phyloP scores from a whole-genome alignment of 1,140 invertebrate genomes.

The Bombus haemorrhoidalis region DNA sequence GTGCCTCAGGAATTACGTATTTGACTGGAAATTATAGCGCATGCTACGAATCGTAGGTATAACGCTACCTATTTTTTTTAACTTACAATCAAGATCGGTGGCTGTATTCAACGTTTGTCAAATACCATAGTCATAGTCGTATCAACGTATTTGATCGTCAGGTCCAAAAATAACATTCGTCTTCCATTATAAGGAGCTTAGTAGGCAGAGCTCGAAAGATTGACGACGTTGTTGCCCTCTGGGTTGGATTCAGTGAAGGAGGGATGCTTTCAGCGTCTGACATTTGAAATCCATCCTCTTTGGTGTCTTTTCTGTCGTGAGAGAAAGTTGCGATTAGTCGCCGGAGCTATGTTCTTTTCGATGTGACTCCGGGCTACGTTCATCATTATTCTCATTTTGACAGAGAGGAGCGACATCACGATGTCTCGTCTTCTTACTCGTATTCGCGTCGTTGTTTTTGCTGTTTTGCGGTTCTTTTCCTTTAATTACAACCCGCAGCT shows the following conservation, averaged over 20 bases:
- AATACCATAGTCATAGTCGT: neutral
- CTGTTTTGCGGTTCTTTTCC: neutral
- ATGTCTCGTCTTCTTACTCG: neutral
- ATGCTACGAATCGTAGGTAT: neutral
- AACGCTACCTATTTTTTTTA: too few relatives aligned
- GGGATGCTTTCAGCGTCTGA: slow-evolving; percentile 1
- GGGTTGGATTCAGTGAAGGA: neutral
- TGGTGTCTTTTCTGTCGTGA: neutral
- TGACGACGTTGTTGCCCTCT: neutral
- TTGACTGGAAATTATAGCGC: neutral
- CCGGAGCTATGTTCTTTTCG: neutral
- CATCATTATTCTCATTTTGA: slow-evolving; percentile 34
- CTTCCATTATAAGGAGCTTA: neutral
- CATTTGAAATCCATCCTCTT: slow-evolving; percentile 7
- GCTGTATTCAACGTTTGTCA: rapidly evolving
- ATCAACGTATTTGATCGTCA: neutral
- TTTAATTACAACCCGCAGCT: slow-evolving; percentile 7
- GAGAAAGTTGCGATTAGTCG: slow-evolving; percentile 34
- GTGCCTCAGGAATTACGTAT: slow-evolving; percentile 35
- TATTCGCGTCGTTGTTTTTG: neutral
- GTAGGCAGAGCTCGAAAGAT: neutral
- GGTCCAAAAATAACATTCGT: neutral
- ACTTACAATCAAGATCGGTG: neutral
- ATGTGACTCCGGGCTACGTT: neutral
- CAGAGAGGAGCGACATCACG: neutral